Evolutionary conservation across 2,888 invertebrate species (phyloP), one percentile per base, ranked within the genome.

Genomic region (Apamea sordens): DNA sequence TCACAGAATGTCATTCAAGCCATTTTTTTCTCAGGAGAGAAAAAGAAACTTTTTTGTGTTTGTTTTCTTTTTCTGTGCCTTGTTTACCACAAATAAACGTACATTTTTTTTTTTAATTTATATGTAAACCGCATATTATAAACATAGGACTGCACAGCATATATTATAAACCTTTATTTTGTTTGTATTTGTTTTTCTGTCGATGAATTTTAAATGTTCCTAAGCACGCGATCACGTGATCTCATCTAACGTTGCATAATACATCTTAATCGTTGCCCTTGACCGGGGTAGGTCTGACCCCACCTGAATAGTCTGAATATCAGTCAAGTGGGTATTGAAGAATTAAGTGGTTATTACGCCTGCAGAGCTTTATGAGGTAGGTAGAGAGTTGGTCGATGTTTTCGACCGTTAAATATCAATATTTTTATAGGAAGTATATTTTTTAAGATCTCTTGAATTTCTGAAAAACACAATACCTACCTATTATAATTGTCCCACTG

Each of bases 171-270:
- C 11, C 56, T n/a, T 13, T n/a, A 10, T 13, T 59, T n/a, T 11
- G 56, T 5, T 0, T 1, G n/a, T 15, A 7, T 24, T 28, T 82
- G 41, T 77, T 77, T 65, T 84, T 64, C 89, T 53, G 41, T 73
- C 86, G 36, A 65, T 86, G 18, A 64, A 44, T 67, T 41, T 18
- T 50, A 80, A 76, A 71, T n/a, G 8, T 47, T 65, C 13, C 18
- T 15, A 15, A 72, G n/a, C 88, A 88, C 88, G 88, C 88, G 76
- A 88, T 86, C 84, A 76, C 83, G 83, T 79, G 79, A 78, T 61
- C 74, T 67, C 47, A 64, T 72, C 53, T 64, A 67, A 8, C 13
- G 65, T 82, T 82, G 79, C 87, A 87, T 83, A 71, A 88, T 83
- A n/a, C 15, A 74, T 81, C 56, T 76, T 89, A 85, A 88, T 85